Base-by-base conservation (phyloP, 1,140 invertebrate genomes). In the Bombus picipes region DNA sequence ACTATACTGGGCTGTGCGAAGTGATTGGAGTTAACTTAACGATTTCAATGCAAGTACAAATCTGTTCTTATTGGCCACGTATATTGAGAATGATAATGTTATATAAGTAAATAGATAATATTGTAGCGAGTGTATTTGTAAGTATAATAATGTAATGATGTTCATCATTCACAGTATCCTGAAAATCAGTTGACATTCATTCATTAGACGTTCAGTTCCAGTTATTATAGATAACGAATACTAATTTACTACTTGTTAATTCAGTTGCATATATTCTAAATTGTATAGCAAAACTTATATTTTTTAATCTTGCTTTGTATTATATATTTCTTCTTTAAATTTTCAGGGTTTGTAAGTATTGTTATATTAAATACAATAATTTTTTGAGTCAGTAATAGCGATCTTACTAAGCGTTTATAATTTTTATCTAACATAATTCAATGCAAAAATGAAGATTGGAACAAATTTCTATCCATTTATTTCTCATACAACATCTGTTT, bases 11-110 rank as follows among this genome's bases (percentile, higher is more conserved):
- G 94, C 94, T 95, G 94, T 95, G 94, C 94, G 93, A 95, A 94
- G 93, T 95, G 93, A 95, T 95, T 95, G 94, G 94, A 95, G 94
- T 94, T 95, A 92, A 94, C 94, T 95, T 95, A 95, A 95, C 94
- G 94, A 95, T 95, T 95, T 95, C 93, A 95, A 95, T 95, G 93
- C 94, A 95, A 95, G 94, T 95, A 95, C 94, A 95, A 95, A 95
- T 94, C 94, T 95, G 94, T 95, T 95, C 94, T 95, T 95, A 95
- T 95, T 95, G 94, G 94, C 94, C 94, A 95, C 94, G 92, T 95
- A 95, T 95, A 95, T 94, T 94, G 92, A 94, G 93, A 94, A 94
- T 93, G 91, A 94, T 95, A 95, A 94, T 94, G 91, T 94, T 94
- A 93, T 93, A 91, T 94, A 94, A 95, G 93, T 90, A 87, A 91